Evolutionary conservation across 2,888 invertebrate genomes (phyloP), one percentile per base, ranked within the genome.

Genomic region (Metalampra italica): DNA sequence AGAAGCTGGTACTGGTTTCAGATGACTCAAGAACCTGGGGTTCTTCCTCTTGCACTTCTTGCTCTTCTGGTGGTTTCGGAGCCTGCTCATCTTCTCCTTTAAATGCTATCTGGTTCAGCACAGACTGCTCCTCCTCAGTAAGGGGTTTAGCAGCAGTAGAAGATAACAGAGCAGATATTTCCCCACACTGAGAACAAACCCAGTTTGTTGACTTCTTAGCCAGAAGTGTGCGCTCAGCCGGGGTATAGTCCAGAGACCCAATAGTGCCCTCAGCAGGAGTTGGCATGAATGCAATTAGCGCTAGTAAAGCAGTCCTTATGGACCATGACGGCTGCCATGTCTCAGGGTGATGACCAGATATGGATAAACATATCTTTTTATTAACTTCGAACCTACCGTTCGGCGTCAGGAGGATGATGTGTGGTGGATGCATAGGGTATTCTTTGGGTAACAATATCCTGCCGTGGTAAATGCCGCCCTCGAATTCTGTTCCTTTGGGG

Each of bases 301-400:
- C 98, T 57, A 98, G 82, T 50, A 98, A 85, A 9, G 97, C 97
- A 46, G 98, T 98, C 54, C 98, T 91, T 59, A 98, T 97, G 30
- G 97, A 97, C 98, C 98, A 98, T 3, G 97, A 97, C 29, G 98
- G 98, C 72, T 97, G 96, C 98, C 98, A 98, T 36, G 97, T 96
- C 81, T 98, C 98, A n/a, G 98, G 98, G 79, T 98, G 98, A 82
- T 97, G 95, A 5, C 97, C 97, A 52, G 97, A 98, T 66, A 98
- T 98, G 55, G 97, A 97, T 59, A 98, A 86, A 76, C 98, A 98
- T 66, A 98, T 97, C 84, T 98, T 98, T 78, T 96, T 97, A 77
- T 96, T 95, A 8, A 93, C 92, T 87, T 98, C 97, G 86, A 98
- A 98, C 59, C 98, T 91, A 43, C 98, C 98, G 81, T 97, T 98